Conservation (phyloP, 2,888 invertebrate genomes). For the Clistopyga incitator region DNA sequence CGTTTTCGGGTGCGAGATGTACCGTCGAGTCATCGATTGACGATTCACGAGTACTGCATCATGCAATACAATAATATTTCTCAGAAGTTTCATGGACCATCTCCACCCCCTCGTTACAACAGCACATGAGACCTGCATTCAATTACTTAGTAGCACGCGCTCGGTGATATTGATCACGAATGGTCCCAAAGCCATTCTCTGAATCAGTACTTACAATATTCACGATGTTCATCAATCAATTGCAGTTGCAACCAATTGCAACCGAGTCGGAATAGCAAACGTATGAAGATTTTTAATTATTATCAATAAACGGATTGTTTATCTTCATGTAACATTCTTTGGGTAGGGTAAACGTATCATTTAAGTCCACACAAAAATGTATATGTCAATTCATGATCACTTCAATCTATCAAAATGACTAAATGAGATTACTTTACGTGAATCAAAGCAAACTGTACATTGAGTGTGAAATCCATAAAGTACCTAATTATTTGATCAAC, state of each 20-base stretch:
- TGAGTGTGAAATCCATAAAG: no score
- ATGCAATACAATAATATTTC: slow-evolving; percentile 1
- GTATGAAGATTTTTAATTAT: background rate
- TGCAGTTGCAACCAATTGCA: no score
- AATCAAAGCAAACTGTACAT: no score
- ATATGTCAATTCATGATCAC: no score
- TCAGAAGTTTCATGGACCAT: slow-evolving; percentile 40
- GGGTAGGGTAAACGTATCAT: no score
- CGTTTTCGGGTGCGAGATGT: slow-evolving; percentile 23
- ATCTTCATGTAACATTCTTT: background rate
- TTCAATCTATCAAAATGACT: no score
- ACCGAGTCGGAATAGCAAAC: background rate
- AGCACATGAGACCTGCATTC: slow-evolving; percentile 34
- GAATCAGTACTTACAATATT: background rate
- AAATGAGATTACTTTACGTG: no score
- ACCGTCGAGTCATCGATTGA: slow-evolving; percentile 43
- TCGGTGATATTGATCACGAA: slow-evolving; percentile 41
- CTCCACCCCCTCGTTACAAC: slow-evolving; percentile 35
- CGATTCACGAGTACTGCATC: slow-evolving; percentile 17
- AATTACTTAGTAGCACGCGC: slow-evolving; percentile 55
- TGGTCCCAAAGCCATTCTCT: background rate
- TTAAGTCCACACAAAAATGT: no score
- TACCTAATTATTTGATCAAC: no score
- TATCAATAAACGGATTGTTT: background rate
- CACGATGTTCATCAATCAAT: background rate